Evolutionary conservation across 2,113 vertebrate genomes (phyloP).

Genomic region (Plestiodon gilberti): DNA sequence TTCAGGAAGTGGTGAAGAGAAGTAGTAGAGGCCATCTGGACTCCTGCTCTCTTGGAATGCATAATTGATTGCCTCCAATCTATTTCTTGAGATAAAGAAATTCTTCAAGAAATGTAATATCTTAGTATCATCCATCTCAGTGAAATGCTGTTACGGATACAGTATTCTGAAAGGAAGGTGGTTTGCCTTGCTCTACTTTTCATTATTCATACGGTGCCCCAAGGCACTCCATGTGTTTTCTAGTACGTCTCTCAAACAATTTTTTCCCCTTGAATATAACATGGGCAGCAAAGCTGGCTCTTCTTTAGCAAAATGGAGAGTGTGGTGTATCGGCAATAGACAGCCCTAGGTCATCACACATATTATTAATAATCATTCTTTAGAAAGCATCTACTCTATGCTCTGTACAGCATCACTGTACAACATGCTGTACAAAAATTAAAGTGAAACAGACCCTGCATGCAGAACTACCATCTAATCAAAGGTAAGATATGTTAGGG

Average conservation of each 20-base stretch:
- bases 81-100: conserved; percentile 25
- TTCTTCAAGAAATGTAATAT: conserved; percentile 31
- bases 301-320: conserved; percentile 37
- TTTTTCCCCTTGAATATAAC: conserved; percentile 25
- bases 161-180: conserved; percentile 43
- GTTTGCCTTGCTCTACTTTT: conserved; percentile 57
- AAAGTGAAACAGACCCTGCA: too few relatives aligned
- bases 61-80: conserved; percentile 41
- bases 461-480: too few relatives aligned
- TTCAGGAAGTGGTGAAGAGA: conserved; percentile 24
- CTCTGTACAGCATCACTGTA: too few relatives aligned
- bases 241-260: conserved; percentile 27
- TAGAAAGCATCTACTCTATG: too few relatives aligned
- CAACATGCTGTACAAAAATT: too few relatives aligned
- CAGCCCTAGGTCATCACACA: conserved; percentile 15
- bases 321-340: conserved; percentile 27
- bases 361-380: neutral
- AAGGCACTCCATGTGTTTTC: conserved; percentile 40
- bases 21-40: neutral
- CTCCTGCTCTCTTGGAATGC: neutral
- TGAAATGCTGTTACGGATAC: conserved; percentile 39
- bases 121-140: conserved; percentile 12
- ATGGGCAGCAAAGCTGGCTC: conserved; percentile 30
- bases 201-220: conserved; percentile 61
- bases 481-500: too few relatives aligned